Conservation (phyloP, 2,797 vertebrate genomes). For the Enteromius fasciolatus region DNA sequence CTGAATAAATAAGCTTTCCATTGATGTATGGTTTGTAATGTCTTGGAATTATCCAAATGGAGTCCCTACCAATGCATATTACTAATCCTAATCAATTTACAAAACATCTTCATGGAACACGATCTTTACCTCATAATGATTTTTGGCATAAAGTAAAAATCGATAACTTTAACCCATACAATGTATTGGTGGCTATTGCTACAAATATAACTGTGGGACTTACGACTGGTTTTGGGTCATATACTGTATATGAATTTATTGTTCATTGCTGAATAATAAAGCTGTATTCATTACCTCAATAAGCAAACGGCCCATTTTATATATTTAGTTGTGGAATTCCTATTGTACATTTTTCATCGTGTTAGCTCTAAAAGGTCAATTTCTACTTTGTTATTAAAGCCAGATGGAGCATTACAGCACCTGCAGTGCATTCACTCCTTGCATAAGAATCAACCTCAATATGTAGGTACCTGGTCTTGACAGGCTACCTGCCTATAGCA, state of each 20-base stretch:
- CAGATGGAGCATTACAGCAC: constrained; percentile 24
- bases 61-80: too few relatives aligned
- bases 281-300: neutral
- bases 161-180: too few relatives aligned
- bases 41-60: too few relatives aligned
- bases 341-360: neutral
- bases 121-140: too few relatives aligned
- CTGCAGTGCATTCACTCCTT: constrained; percentile 9
- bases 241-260: neutral
- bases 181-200: too few relatives aligned
- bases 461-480: neutral
- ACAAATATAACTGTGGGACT: neutral
- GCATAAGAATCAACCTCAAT: constrained; percentile 25
- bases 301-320: neutral
- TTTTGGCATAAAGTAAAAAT: too few relatives aligned
- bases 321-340: constrained; percentile 4
- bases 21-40: too few relatives aligned
- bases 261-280: neutral
- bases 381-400: neutral
- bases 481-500: constrained; percentile 32
- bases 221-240: neutral
- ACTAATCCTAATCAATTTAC: too few relatives aligned
- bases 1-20: too few relatives aligned
- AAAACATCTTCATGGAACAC: too few relatives aligned
- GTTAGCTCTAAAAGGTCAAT: constrained; percentile 8